Evolutionary conservation across 1,140 invertebrate genomes (phyloP).

Genomic region (Protaetia brevitarsis): DNA sequence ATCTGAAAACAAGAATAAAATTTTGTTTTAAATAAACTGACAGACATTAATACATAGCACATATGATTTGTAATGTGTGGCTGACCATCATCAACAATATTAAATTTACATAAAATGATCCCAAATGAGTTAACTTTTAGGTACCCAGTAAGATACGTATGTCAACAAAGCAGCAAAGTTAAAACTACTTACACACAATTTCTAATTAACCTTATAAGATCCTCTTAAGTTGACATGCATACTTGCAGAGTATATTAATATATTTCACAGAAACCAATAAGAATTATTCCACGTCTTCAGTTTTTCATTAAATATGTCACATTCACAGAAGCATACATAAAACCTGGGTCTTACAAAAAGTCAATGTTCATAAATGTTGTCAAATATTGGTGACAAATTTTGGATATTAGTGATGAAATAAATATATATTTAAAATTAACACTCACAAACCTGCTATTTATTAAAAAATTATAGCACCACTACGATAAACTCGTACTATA

Average conservation of each 20-base stretch:
- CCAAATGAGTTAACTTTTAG: background rate
- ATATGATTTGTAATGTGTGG: constrained; percentile 1
- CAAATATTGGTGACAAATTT: background rate
- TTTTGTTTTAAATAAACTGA: constrained; percentile 25
- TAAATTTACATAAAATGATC: background rate
- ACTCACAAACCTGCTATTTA: constrained; percentile 12
- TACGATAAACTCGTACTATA: constrained; percentile 5
- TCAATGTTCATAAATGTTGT: background rate
- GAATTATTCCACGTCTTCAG: background rate
- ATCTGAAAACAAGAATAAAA: constrained; percentile 27
- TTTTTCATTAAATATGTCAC: constrained; percentile 12
- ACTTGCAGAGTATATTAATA: background rate
- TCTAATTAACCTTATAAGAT: background rate
- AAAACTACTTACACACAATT: constrained; percentile 1
- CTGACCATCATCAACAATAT: background rate
- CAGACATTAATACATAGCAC: constrained; percentile 15
- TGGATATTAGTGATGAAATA: background rate
- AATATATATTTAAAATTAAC: background rate
- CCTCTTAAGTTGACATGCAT: constrained; percentile 3
- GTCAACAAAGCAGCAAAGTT: background rate
- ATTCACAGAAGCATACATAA: background rate
- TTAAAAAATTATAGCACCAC: background rate
- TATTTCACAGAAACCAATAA: background rate
- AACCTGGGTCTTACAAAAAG: background rate
- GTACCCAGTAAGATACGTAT: background rate